These are phyloP conservation scores for Syngnathus typhle DNA, from an alignment of 2,113 vertebrate species.

Conservation along the genomic window DNA sequence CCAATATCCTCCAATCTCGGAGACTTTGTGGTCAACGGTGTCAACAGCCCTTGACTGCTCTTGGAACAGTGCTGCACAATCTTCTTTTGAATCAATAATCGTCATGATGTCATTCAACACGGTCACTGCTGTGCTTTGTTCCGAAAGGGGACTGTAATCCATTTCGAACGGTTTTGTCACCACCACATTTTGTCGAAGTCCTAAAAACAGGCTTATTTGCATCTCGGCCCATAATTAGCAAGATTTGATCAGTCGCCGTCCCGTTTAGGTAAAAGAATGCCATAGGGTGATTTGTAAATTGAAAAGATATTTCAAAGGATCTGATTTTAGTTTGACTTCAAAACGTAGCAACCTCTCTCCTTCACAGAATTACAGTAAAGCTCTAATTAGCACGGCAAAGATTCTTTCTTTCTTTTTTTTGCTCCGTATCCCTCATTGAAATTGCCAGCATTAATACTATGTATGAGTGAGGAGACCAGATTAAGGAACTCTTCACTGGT, in stretches of 20 bases:
- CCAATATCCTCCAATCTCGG: neutral
- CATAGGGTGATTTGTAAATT: too few species aligned
- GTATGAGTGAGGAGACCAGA: constrained; percentile 27
- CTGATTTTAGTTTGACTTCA: too few species aligned
- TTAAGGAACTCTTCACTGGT: constrained; percentile 11
- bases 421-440: constrained; percentile 5
- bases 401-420: constrained; percentile 13
- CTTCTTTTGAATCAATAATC: neutral
- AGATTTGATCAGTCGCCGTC: too few species aligned
- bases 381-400: constrained; percentile 28
- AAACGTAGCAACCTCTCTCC: constrained; percentile 11
- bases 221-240: too few species aligned
- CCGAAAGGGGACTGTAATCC: too few species aligned
- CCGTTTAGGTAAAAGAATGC: too few species aligned
- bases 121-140: too few species aligned
- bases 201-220: too few species aligned
- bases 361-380: constrained; percentile 18
- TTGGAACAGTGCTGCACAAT: neutral
- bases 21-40: neutral
- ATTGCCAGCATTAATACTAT: constrained; percentile 27
- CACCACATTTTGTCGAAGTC: too few species aligned
- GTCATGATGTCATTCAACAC: too few species aligned
- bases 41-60: neutral
- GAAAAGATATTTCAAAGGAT: too few species aligned
- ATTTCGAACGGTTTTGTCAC: too few species aligned